Base-by-base conservation (phyloP, 1,140 invertebrate species). In the Camponotus pennsylvanicus region DNA sequence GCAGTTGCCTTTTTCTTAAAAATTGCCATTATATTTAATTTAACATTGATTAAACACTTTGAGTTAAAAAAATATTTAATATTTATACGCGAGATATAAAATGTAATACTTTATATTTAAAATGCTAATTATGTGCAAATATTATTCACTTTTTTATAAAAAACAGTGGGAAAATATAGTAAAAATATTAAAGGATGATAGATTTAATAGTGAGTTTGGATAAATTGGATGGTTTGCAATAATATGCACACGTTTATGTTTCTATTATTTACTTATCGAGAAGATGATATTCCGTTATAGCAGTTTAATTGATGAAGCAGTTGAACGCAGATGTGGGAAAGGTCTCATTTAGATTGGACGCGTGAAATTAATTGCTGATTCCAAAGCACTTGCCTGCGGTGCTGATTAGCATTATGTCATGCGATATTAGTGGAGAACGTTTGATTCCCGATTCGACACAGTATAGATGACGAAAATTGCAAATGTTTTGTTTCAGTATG, bases 341-440 rank as follows among this genome's bases (percentile, higher is more conserved):
- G 42, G n/a, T 49, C 79, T 63, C 79, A 57, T 83, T 61, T 83
- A 83, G 69, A 83, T 83, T 57, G 40, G 55, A 49, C 69, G 40
- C n/a, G n/a, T 49, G 69, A 75, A 75, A 83, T 83, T 83, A 83
- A 83, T 83, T 83, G 79, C 79, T 45, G 79, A 83, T 83, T 75
- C 55, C 55, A 49, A 83, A 83, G 42, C 8, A 69, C 40, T 83
- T 18, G 32, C 32, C 27, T 34, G 69, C 40, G 0, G 70, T 49
- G 32, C 32, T 75, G 69, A 75, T 49, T 63, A 83, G 18, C 32
- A 83, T 63, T 83, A 55, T 49, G 42, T 27, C 42, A 34, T 37
- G 18, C 15, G 37, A 42, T 76, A 40, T 34, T 40, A 76, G 55
- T 6, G 21, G 40, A 21, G 11, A 61, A 49, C 2, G 13, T n/a